phyloP scores from a whole-genome alignment of 2,797 vertebrate species.

The Sebastes taczanowskii region DNA sequence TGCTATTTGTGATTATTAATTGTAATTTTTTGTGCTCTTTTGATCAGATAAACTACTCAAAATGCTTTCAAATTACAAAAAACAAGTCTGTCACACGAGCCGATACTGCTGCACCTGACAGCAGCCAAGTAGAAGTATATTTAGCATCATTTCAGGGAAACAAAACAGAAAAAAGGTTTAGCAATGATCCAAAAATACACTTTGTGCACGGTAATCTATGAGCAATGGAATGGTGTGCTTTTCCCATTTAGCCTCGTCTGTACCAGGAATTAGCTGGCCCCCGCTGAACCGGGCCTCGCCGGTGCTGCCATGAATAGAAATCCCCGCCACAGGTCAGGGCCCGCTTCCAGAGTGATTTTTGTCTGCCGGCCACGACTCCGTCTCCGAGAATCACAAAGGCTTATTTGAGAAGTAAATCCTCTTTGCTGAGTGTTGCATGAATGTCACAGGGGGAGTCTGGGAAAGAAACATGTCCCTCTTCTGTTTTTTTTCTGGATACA shows the following conservation, averaged over 20 bases:
- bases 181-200: conserved; percentile 34
- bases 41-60: neutral
- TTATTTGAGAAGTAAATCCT: conserved; percentile 75
- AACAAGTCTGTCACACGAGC: neutral
- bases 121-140: neutral
- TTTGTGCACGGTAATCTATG: conserved; percentile 19
- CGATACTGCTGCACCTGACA: neutral
- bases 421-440: conserved; percentile 34
- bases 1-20: neutral
- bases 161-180: conserved; percentile 15
- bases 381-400: conserved; percentile 54
- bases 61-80: neutral
- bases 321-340: conserved; percentile 61
- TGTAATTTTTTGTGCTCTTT: neutral
- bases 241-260: conserved; percentile 46
- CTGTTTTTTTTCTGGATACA: neutral
- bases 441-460: conserved; percentile 8
- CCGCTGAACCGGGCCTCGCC: conserved; percentile 61
- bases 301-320: conserved; percentile 71
- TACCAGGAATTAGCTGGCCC: conserved; percentile 79
- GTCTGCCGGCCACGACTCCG: conserved; percentile 36
- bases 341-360: conserved; percentile 51
- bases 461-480: neutral
- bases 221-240: conserved; percentile 48
- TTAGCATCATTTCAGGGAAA: conserved; percentile 13